A percentile compares a stretch with the other conserved stretches of the same genome.
Conservation (phyloP, 2,113 vertebrate species). For the Hemiprocne comata region DNA sequence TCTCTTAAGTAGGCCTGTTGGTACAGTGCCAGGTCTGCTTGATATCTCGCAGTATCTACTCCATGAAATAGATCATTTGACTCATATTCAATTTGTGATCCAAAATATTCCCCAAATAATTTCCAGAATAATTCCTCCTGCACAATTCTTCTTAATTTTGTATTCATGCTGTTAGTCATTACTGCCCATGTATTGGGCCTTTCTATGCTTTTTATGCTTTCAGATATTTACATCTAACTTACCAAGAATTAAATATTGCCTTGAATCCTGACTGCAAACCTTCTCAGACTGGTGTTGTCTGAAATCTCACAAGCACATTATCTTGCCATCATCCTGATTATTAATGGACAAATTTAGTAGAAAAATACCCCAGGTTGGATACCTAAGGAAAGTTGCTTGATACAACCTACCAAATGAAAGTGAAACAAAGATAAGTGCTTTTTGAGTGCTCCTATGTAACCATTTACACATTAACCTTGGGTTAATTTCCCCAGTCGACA, state of each 20-base stretch:
- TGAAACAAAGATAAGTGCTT: neutral
- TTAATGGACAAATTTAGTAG: neutral
- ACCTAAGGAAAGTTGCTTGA: neutral
- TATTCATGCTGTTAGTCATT: neutral
- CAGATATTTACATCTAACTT: too few relatives aligned
- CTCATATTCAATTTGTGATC: neutral
- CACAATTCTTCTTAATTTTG: neutral
- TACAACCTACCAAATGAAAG: neutral
- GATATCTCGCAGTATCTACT: too few relatives aligned
- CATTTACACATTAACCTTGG: neutral
- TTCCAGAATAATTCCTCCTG: neutral
- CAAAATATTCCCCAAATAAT: neutral
- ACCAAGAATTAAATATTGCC: neutral
- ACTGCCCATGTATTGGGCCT: neutral
- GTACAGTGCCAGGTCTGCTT: too few relatives aligned
- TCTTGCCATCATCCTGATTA: neutral
- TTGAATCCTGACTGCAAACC: neutral
- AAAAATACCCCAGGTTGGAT: neutral
- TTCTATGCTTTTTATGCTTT: neutral
- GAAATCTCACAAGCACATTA: neutral
- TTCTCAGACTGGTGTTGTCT: neutral
- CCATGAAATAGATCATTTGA: neutral
- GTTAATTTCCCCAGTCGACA: neutral
- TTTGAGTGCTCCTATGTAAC: neutral
- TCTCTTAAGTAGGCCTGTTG: too few relatives aligned